These are phyloP conservation scores for Hybognathus amarus DNA, from an alignment of 2,797 vertebrate genomes.

Conservation along the genomic window DNA sequence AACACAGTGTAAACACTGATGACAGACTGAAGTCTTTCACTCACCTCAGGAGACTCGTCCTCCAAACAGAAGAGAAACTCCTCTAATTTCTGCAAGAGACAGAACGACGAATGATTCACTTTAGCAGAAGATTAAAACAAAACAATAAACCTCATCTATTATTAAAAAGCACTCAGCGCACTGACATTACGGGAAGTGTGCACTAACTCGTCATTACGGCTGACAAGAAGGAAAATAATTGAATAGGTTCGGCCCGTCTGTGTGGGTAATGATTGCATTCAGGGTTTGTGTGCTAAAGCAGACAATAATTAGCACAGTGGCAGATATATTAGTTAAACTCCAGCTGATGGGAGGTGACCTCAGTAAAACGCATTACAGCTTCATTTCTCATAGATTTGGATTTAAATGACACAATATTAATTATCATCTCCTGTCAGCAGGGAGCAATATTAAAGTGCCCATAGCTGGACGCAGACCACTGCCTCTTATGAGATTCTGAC, in stretches of 20 bases:
- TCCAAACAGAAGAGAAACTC: conserved; percentile 81
- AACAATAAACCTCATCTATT: conserved; percentile 65
- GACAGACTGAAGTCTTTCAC: neutral
- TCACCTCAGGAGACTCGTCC: conserved; percentile 79
- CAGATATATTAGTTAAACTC: conserved; percentile 28
- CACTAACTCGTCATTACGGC: conserved; percentile 75
- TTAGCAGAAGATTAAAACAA: conserved; percentile 46
- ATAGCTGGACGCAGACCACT: neutral
- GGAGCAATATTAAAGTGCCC: conserved; percentile 15
- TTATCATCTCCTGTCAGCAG: conserved; percentile 25
- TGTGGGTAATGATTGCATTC: conserved; percentile 38
- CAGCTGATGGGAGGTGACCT: conserved; percentile 22
- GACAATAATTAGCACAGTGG: conserved; percentile 39
- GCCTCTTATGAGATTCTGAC: conserved; percentile 13
- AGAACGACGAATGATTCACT: conserved; percentile 45
- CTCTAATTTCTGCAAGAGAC: conserved; percentile 80
- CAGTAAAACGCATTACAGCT: conserved; percentile 30
- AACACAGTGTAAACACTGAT: neutral
- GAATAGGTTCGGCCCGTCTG: conserved; percentile 63
- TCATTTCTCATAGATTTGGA: conserved; percentile 24
- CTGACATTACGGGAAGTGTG: conserved; percentile 65
- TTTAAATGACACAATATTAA: conserved; percentile 36
- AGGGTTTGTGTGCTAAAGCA: conserved; percentile 29
- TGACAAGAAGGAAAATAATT: conserved; percentile 67
- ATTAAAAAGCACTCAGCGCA: conserved; percentile 44